phyloP scores from a whole-genome alignment of 2,797 vertebrate species.

The Choloepus didactylus region DNA sequence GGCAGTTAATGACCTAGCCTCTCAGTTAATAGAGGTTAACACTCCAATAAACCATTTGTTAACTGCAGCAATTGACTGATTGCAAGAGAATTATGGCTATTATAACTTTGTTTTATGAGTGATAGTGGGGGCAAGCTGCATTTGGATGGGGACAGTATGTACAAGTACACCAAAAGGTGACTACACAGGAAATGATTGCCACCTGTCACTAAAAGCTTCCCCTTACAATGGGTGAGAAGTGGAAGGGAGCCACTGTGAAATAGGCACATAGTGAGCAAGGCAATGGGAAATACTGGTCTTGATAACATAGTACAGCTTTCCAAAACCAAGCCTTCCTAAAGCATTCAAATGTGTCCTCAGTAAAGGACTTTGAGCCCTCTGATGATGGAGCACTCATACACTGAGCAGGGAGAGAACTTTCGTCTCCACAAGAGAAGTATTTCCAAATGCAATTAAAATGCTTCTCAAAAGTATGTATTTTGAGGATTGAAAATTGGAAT shows the following conservation, averaged over 20 bases:
- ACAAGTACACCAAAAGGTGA: conserved; percentile 60
- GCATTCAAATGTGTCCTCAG: neutral
- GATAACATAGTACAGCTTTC: conserved; percentile 14
- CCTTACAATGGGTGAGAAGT: neutral
- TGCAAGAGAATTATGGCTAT: conserved; percentile 81
- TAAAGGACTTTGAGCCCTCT: neutral
- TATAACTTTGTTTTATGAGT: conserved; percentile 80
- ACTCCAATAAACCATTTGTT: conserved; percentile 85
- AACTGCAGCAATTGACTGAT: conserved; percentile 81
- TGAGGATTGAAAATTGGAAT: conserved; percentile 59
- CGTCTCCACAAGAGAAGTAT: conserved; percentile 28
- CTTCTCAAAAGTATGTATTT: conserved; percentile 40
- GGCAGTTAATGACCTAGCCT: conserved; percentile 80
- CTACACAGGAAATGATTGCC: neutral
- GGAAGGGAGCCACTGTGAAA: neutral
- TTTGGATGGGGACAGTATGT: conserved; percentile 54
- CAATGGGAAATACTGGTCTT: neutral
- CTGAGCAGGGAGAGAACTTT: conserved; percentile 3
- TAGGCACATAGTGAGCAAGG: neutral
- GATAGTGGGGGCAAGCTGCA: conserved; percentile 67
- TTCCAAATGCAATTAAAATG: conserved; percentile 67
- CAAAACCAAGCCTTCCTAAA: neutral
- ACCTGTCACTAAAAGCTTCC: conserved; percentile 4
- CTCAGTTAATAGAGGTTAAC: conserved; percentile 83
- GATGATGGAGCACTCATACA: neutral